Evolutionary conservation across 2,888 invertebrate species (phyloP).

Genomic region (Phania funesta): DNA sequence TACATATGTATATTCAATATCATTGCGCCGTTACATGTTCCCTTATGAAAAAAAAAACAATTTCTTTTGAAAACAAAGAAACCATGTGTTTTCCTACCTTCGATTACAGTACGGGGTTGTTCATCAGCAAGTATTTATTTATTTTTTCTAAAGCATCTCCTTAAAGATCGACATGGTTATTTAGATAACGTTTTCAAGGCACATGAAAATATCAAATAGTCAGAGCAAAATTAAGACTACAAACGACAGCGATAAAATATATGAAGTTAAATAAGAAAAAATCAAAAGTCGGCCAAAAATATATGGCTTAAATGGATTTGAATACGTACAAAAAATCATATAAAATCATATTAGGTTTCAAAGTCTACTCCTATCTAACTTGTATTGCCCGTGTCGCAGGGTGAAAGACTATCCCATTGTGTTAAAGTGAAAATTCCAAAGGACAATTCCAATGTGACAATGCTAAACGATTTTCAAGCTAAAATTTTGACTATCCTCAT

Average conservation of each 20-base stretch:
- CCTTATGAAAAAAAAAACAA: slow-evolving; percentile 3
- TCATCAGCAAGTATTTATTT: slow-evolving; percentile 7
- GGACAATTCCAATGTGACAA: too few species aligned
- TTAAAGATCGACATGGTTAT: slow-evolving; percentile 32
- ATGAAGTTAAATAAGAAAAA: too few species aligned
- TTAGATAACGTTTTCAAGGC: slow-evolving; percentile 12
- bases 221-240: not conserved
- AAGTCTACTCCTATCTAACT: too few species aligned
- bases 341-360: too few species aligned
- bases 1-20: not conserved
- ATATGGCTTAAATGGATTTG: too few species aligned
- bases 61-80: slow-evolving; percentile 8
- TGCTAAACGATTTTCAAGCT: too few species aligned
- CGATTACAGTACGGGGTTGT: slow-evolving; percentile 33
- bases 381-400: too few species aligned
- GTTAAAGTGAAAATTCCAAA: too few species aligned
- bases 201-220: not conserved
- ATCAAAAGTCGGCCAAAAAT: too few species aligned
- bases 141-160: slow-evolving; percentile 28
- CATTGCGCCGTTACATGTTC: slow-evolving; percentile 36
- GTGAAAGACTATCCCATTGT: too few species aligned
- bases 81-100: slow-evolving; percentile 49
- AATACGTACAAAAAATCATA: too few species aligned
- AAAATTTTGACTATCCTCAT: too few species aligned
- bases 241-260: not conserved